Evolutionary conservation across 2,113 vertebrate genomes (phyloP).

Genomic region (Dunckerocampus dactyliophorus): DNA sequence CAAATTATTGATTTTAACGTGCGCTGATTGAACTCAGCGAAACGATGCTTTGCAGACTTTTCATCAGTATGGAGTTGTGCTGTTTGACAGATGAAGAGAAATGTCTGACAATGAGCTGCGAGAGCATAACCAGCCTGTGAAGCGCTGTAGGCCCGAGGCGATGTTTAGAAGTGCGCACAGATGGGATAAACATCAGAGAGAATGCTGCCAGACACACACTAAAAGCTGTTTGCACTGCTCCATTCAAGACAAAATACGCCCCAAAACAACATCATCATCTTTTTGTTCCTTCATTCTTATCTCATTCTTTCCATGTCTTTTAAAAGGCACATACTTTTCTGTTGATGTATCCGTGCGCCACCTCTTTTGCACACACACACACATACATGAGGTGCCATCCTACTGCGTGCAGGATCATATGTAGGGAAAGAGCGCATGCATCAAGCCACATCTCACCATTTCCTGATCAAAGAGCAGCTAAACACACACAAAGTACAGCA

Average conservation of each 20-base stretch:
- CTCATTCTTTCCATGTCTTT: not conserved
- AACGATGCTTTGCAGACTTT: conserved; percentile 13
- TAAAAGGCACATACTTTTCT: not conserved
- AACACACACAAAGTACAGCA: conserved; percentile 57
- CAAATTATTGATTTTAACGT: conserved; percentile 7
- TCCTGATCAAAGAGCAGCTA: conserved; percentile 65
- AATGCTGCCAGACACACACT: conserved; percentile 38
- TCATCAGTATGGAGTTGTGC: conserved; percentile 23
- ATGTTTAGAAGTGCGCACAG: conserved; percentile 49
- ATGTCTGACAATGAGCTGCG: conserved; percentile 37
- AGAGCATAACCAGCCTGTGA: conserved; percentile 49
- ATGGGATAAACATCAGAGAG: conserved; percentile 49
- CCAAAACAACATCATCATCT: not conserved
- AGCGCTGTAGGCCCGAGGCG: conserved; percentile 42
- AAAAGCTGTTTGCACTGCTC: conserved; percentile 35
- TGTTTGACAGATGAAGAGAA: conserved; percentile 36
- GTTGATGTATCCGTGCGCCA: not conserved
- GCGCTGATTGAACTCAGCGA: conserved; percentile 16
- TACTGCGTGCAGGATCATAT: conserved; percentile 32
- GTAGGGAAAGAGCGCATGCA: conserved; percentile 31
- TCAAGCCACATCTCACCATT: conserved; percentile 41
- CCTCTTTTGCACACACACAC: not conserved
- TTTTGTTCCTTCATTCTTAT: not conserved
- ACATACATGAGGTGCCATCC: conserved; percentile 24
- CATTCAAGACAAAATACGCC: conserved; percentile 19